These are phyloP conservation scores for Aphelenchoides besseyi DNA, from an alignment of 1,140 invertebrate species.

Conservation along the genomic window DNA sequence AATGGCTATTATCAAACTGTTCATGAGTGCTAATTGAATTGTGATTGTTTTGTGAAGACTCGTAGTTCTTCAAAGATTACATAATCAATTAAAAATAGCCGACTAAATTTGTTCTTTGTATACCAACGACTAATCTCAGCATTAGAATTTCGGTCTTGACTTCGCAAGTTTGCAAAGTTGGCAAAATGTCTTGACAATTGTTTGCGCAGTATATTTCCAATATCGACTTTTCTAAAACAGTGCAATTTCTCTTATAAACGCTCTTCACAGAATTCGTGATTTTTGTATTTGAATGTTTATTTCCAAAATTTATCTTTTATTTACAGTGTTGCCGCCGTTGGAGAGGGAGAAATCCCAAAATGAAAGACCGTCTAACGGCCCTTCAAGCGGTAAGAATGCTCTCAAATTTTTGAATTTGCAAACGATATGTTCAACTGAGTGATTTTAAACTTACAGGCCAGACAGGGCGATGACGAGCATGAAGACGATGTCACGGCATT, in stretches of 20 bases:
- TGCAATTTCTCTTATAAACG: too few relatives aligned
- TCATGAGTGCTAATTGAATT: too few relatives aligned
- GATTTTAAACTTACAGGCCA: slow-evolving; percentile 41
- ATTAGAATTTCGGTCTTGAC: not conserved
- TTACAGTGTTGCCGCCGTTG: not conserved
- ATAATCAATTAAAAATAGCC: too few relatives aligned
- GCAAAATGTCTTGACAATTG: not conserved
- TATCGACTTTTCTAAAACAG: too few relatives aligned
- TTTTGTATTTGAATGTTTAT: not conserved
- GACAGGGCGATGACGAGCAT: slow-evolving; percentile 60
- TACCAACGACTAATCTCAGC: not conserved
- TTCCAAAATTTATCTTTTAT: not conserved
- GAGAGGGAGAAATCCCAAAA: slow-evolving; percentile 19
- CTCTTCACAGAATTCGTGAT: not conserved
- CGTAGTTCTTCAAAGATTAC: too few relatives aligned
- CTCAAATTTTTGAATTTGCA: not conserved
- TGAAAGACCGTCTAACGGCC: slow-evolving; percentile 54
- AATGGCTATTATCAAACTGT: too few relatives aligned
- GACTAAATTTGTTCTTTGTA: too few relatives aligned
- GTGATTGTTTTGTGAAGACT: too few relatives aligned
- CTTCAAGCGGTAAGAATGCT: slow-evolving; percentile 51
- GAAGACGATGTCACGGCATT: slow-evolving; percentile 56
- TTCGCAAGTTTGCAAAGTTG: not conserved
- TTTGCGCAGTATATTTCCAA: not conserved
- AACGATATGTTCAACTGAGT: not conserved